Percentiles rank a stretch among this genome's conserved stretches.
Conservation (phyloP, 2,888 invertebrate genomes). For the Drosophila falleni region DNA sequence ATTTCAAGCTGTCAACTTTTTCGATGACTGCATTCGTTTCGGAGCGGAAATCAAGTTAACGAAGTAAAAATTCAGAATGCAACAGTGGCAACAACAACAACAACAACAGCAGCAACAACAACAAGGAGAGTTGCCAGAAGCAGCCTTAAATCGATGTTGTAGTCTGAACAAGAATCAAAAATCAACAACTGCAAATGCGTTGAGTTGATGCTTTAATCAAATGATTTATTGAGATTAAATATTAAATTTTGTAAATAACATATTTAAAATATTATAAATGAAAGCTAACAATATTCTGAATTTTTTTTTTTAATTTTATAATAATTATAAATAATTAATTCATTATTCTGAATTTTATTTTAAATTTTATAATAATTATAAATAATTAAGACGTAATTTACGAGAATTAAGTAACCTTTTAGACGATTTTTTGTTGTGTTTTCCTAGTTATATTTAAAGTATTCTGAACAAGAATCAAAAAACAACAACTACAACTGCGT, state of each 20-base stretch:
- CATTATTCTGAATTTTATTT: no score
- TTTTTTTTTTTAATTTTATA: no score
- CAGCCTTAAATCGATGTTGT: conserved; percentile 63
- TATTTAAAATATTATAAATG: background rate
- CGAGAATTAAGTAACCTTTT: no score
- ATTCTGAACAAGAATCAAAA: no score
- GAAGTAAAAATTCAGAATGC: conserved; percentile 75
- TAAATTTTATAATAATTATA: no score
- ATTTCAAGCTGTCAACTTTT: conserved; percentile 67
- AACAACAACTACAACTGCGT: no score
- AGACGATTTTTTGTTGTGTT: no score
- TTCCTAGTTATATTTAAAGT: no score
- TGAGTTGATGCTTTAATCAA: conserved; percentile 53
- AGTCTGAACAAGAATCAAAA: conserved; percentile 28
- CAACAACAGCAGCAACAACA: no score
- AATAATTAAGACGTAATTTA: no score
- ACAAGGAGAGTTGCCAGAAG: conserved; percentile 34
- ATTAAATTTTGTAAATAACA: background rate
- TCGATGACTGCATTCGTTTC: conserved; percentile 67
- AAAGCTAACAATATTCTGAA: no score
- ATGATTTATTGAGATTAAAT: conserved; percentile 16
- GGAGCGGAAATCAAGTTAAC: conserved; percentile 76
- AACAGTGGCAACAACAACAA: conserved; percentile 51
- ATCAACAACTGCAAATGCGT: conserved; percentile 12
- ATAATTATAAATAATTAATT: no score